Evolutionary conservation across 2,888 invertebrate species (phyloP), one percentile per base, ranked within the genome.

Genomic region (Aporophyla nigra): DNA sequence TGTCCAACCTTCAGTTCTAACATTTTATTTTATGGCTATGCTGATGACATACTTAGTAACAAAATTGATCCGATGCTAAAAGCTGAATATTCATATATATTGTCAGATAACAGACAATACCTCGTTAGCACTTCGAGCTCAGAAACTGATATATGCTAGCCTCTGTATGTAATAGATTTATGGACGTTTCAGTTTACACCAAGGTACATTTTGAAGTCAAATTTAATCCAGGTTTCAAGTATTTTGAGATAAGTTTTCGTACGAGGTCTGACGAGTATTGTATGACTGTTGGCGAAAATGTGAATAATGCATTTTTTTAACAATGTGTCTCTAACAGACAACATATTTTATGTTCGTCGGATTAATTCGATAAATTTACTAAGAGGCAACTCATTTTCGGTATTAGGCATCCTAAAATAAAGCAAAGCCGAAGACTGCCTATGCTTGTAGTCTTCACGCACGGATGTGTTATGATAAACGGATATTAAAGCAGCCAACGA

Each of bases 81-180:
- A 40, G 14, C 40, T 16, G 24, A 68, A 84, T 76, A 71, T 72
- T 62, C 76, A 51, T 24, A 49, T 69, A 58, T 54, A 66, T 61
- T 61, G 27, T 53, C 40, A 58, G 63, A 49, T 74, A 70, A 16
- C 69, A 9, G 27, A 53, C 51, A 63, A 27, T 61, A 70, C n/a
- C 24, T 84, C 58, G 84, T 80, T 76, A 72, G 51, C 33, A 54
- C 40, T 75, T 68, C 76, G 61, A 83, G 61, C 71, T 62, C 46
- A 21, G 70, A 61, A 79, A 65, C 68, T 68, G 76, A 84, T 84
- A 80, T 75, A 77, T 9, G 27, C 49, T 43, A 58, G 40, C 12
- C 19, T 24, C 63, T 58, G 51, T n/a, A 19, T 71, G 68, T 19
- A 69, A 21, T 66, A 54, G 58, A 76, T 84, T 74, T 70, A 76